Base-by-base conservation (phyloP, 2,888 invertebrate genomes). In the Himalopsyche kuldschensis region DNA sequence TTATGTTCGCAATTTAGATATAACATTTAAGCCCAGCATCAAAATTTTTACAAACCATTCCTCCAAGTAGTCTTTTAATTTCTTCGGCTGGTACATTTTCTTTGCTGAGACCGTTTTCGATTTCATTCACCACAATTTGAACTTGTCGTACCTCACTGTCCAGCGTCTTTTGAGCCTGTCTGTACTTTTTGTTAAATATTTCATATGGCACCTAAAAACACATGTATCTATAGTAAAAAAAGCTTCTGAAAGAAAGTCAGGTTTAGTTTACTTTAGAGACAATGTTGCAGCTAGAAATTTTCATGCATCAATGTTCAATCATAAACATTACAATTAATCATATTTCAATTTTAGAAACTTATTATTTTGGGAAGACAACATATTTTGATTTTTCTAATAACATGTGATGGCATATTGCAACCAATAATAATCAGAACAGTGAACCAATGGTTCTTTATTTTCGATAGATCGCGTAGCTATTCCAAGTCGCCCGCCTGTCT, bases 181-280 rank as follows among this genome's bases (percentile, higher is more conserved):
- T 95, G 90, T 99, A 99, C 88, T 97, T 97, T 90, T 99, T 99
- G 91, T 99, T 99, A 87, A 99, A 92, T 78, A 99, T 94, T 91
- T 99, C 99, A 89, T 99, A 99, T 1, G 99, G 99, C 86, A 99
- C 98, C 97, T 97, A 87, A 24, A 89, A 87, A 47, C 1, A 20
- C 4, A 79, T 55, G 11, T 17, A 35, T 35, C n/a, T n/a, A 8
- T 20, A 6, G 1, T 78, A 0, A n/a, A n/a, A n/a, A n/a, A n/a
- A 78, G 78, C 41, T 5, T n/a, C 2, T 0, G 6, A 32, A 41
- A 30, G 30, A 75, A 30, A 30, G 75, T 8, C n/a, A n/a, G n/a
- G n/a, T n/a, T n/a, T n/a, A n/a, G n/a, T n/a, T n/a, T n/a, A n/a
- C n/a, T n/a, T n/a, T n/a, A n/a, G n/a, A n/a, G n/a, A n/a, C n/a